Base-by-base conservation (phyloP, 37 sponge, comb jelly and placozoan genomes). In the Petrosia ficiformis region DNA sequence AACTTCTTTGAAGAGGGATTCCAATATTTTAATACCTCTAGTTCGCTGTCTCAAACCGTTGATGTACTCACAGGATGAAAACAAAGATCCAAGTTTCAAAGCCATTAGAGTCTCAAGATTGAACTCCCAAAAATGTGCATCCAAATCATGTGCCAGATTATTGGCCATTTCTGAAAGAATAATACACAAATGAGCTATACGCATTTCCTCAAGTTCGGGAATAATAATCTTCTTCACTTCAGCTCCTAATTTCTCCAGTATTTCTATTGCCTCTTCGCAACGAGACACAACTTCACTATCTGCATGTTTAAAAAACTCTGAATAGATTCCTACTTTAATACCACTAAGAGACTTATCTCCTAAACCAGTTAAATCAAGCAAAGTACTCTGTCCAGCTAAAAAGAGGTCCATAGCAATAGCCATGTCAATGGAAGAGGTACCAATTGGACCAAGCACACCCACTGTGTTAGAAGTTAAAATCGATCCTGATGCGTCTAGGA, bases 121-220 rank as follows among this genome's bases (percentile, higher is more conserved):
- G 16, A 69, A 24, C 2, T 65, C 35, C 28, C 37, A 3, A 48
- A 86, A 80, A 36, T 79, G 86, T 39, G 59, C n/a, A 21, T 79
- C 73, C 8, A 79, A 26, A 22, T 74, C 80, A 44, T 38, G 43
- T 32, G 59, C 59, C 4, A 74, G 39, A 0, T 28, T 65, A 30
- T 22, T 33, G 2, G 24, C 58, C 32, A 86, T 65, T 56, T 86
- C 86, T 1, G 70, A 4, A 19, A 42, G 2, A 29, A 79, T 52
- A 2, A 71, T 69, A 22, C 57, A 41, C 2, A 83, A 37, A 42
- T 88, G 89, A 24, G 88, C 91, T 29, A 90, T 41, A 3, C 93
- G 81, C 16, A 74, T 60, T 38, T 89, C 74, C 42, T 89, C 84
- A 34, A 94, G 64, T 67, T 94, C 94, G 19, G 92, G 92, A 22